These are phyloP conservation scores for Daphoenositta chrysoptera DNA, from an alignment of 2,113 vertebrate species.

Conservation along the genomic window DNA sequence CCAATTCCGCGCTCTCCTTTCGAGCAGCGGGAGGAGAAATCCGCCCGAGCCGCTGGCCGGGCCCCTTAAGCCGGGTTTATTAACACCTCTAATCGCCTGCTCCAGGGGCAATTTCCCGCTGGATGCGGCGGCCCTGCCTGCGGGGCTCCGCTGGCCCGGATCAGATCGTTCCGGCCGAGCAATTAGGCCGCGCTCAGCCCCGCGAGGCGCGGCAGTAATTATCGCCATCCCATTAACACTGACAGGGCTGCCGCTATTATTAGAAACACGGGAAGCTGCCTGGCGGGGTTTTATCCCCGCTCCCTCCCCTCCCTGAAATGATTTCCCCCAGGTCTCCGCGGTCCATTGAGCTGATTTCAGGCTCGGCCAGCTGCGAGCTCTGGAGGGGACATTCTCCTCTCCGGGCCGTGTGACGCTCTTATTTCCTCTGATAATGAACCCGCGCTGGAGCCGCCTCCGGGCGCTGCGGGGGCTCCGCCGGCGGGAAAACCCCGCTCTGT, in stretches of 20 bases:
- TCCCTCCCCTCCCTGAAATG: neutral
- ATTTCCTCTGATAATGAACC: constrained; percentile 14
- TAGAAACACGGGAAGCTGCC: neutral
- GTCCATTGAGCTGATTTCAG: neutral
- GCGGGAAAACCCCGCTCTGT: neutral
- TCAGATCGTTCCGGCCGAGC: neutral
- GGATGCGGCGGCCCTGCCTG: neutral
- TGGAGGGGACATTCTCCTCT: neutral
- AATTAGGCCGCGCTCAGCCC: constrained; percentile 40
- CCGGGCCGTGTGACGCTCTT: neutral
- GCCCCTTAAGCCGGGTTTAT: constrained; percentile 15
- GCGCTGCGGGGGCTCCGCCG: neutral
- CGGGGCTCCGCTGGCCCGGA: neutral
- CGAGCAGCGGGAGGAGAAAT: neutral
- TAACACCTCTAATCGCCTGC: constrained; percentile 48
- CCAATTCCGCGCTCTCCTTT: accelerated
- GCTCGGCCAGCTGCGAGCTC: neutral
- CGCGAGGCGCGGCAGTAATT: constrained; percentile 6
- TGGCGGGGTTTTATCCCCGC: neutral
- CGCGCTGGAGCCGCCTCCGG: neutral
- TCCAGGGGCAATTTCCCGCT: constrained; percentile 34
- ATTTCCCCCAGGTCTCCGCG: neutral
- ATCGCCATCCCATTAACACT: constrained; percentile 23
- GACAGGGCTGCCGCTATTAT: neutral
- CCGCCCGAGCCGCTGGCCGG: neutral